Percentiles rank a stretch among this genome's conserved stretches.
phyloP scores from a whole-genome alignment of 2,888 invertebrate species.

The Meghimatium bilineatum region DNA sequence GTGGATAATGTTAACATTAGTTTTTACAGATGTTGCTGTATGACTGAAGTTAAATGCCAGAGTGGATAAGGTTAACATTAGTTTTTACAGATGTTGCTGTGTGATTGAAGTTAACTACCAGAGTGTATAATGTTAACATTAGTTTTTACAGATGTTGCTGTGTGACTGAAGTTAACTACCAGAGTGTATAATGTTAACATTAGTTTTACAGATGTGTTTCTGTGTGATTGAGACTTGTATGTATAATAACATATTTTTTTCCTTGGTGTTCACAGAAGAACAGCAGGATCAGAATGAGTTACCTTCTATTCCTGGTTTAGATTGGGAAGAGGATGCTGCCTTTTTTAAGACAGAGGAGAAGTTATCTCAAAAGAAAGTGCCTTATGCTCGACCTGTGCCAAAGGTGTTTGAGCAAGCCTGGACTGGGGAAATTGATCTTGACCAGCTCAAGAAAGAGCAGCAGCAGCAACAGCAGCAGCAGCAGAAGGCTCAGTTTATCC shows the following conservation, averaged over 20 bases:
- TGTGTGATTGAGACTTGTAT: not conserved
- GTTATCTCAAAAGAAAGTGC: conserved; percentile 81
- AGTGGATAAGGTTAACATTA: no score
- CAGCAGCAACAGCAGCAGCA: conserved; percentile 45
- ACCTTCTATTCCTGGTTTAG: conserved; percentile 72
- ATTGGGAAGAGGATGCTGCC: conserved; percentile 66
- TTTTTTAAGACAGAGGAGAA: conserved; percentile 57
- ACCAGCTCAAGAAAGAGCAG: conserved; percentile 50
- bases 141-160: no score
- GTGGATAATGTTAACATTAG: no score
- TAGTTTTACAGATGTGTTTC: not conserved
- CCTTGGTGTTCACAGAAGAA: conserved; percentile 46
- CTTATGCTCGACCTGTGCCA: conserved; percentile 96
- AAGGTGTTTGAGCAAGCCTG: conserved; percentile 97
- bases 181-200: no score
- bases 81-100: no score
- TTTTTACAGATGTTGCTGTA: no score
- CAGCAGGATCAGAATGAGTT: conserved; percentile 57
- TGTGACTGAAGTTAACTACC: no score
- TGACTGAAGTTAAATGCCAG: no score
- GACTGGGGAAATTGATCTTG: conserved; percentile 81
- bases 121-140: no score
- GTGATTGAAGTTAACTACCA: no score
- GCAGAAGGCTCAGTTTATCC: conserved; percentile 37
- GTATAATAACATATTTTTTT: not conserved